These are phyloP conservation scores for Phoxinus phoxinus DNA, from an alignment of 2,113 vertebrate species.

Conservation along the genomic window DNA sequence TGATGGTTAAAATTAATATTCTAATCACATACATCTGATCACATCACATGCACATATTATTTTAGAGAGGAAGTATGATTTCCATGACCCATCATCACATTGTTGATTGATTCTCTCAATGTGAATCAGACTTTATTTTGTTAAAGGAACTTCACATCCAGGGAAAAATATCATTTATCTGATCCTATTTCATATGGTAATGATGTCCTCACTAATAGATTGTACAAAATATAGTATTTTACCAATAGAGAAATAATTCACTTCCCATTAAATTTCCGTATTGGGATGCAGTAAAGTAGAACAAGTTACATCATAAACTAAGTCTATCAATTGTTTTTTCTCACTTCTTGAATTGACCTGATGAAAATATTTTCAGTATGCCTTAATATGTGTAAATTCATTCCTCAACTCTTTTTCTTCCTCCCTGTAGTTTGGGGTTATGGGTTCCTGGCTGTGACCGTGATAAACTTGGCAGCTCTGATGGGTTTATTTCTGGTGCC, in stretches of 20 bases:
- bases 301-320: not conserved
- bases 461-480: conserved; percentile 92
- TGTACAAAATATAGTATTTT: not conserved
- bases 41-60: not conserved
- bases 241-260: not conserved
- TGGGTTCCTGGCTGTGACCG: conserved; percentile 89
- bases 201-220: conserved; percentile 8
- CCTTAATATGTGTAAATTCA: not conserved
- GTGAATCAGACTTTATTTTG: not conserved
- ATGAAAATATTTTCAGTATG: not conserved
- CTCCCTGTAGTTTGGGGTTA: conserved; percentile 90
- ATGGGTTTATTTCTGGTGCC: conserved; percentile 91
- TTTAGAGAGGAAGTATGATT: not conserved
- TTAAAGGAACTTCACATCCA: not conserved
- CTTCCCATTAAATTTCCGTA: not conserved
- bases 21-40: not conserved
- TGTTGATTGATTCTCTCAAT: conserved; percentile 7
- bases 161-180: conserved; percentile 23
- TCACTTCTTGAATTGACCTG: not conserved
- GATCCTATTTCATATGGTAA: conserved; percentile 35
- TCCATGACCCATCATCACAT: not conserved
- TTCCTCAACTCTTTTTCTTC: conserved; percentile 1
- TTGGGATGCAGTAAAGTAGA: not conserved
- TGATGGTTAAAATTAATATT: not conserved
- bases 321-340: not conserved